Base-by-base conservation (phyloP, 2,888 invertebrate species). In the Nomada ruficornis region DNA sequence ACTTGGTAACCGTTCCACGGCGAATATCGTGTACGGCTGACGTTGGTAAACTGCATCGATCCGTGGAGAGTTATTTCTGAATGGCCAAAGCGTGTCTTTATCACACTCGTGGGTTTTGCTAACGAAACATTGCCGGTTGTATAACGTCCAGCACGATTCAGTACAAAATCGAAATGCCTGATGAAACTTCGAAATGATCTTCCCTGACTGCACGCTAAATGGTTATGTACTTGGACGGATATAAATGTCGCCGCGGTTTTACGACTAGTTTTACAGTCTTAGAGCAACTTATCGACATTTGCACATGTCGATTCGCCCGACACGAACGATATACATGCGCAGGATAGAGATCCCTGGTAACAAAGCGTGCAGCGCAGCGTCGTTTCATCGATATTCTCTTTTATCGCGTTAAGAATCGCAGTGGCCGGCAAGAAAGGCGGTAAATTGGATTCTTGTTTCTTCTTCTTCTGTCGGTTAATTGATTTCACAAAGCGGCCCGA, bases 11-110 rank as follows among this genome's bases (percentile, higher is more conserved):
- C 68, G n/a, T 52, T 44, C 15, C 29, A 54, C 52, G 18, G 62
- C 47, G 68, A 64, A 57, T 57, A 73, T 68, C 73, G 68, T 36
- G 55, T 50, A n/a, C 11, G 29, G 36, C 57, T 68, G 67, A 68
- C 74, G 74, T 74, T 74, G 65, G 44, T 42, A 60, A 78, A 68
- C 79, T 52, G 57, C 60, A 80, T 80, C 78, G 80, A 80, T 67
- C 57, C 57, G 52, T 42, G 62, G n/a, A 52, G n/a, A 72, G 77
- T 80, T 65, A 70, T 67, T 79, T 73, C 68, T 52, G 44, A 75
- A 75, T 78, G 63, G 52, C 60, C 44, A 23, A 26, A n/a, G n/a
- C n/a, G 42, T 54, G 52, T 60, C 65, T 74, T 63, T 73, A 65
- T 65, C 44, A 44, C 50, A 5, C 10, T 59, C n/a, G 52, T 18